These are phyloP conservation scores for Neolamprologus hecqui DNA, from an alignment of 2,113 vertebrate genomes.

Conservation along the genomic window DNA sequence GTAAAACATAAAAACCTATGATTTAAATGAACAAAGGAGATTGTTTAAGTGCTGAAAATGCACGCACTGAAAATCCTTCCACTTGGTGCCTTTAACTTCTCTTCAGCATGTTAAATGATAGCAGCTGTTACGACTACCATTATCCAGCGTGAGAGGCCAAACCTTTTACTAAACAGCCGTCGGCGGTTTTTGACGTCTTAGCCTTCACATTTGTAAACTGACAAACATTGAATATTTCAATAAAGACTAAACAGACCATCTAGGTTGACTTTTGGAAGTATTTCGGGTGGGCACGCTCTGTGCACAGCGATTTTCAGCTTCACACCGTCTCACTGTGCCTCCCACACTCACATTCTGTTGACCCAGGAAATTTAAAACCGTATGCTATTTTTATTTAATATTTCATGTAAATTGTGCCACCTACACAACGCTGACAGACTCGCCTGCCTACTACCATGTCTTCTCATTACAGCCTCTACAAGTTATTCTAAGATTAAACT, in stretches of 20 bases:
- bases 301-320: conserved; percentile 1
- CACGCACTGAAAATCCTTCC: neutral
- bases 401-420: conserved; percentile 40
- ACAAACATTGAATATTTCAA: neutral
- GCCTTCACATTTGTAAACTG: neutral
- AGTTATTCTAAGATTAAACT: conserved; percentile 8
- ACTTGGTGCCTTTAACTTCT: neutral
- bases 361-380: conserved; percentile 41
- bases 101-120: neutral
- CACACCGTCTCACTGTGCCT: neutral
- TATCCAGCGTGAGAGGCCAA: neutral
- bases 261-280: neutral
- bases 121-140: neutral
- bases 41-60: neutral
- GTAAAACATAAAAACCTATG: neutral
- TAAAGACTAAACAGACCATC: neutral
- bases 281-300: neutral
- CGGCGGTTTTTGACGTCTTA: neutral
- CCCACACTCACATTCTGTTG: conserved; percentile 42
- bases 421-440: conserved; percentile 36
- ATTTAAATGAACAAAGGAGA: conserved; percentile 1
- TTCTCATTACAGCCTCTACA: neutral
- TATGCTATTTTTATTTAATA: conserved; percentile 40
- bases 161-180: neutral
- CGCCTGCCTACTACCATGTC: neutral